Evolutionary conservation across 1,140 invertebrate genomes (phyloP), one percentile per base, ranked within the genome.

Genomic region (Trachymyrmex septentrionalis): DNA sequence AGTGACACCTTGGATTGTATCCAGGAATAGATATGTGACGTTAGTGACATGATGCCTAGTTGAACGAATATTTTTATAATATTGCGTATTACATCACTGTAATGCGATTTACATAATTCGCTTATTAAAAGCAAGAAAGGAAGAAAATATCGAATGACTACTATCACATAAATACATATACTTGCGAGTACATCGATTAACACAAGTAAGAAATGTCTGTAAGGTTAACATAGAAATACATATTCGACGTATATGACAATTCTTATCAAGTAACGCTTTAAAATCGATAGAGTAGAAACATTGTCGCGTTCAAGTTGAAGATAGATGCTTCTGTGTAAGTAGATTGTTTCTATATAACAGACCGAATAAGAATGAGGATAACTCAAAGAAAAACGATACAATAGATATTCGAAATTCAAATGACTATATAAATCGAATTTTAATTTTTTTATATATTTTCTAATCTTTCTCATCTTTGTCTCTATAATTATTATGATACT

Each of bases 401-500:
- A 12, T 57, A 44, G 38, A 44, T 44, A 24, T 57, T 73, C 9
- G 16, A 38, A 44, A 38, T 2, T 48, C 14, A 59, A 76, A 38
- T 44, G 14, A 10, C 38, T 75, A 34, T 3, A n/a, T 50, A 57
- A 53, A 30, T 5, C 12, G 12, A 48, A 76, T 76, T 76, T 19
- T 19, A 76, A 38, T n/a, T 64, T 6, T 27, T 44, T 24, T 53
- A 19, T 53, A 67, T n/a, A 27, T 16, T 78, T 30, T 34, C 4
- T 48, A 30, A 9, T 7, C 10, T 50, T 3, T 78, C 7, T 38
- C 7, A 14, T 14, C 6, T 61, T 24, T 63, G 24, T 24, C 57
- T 63, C 30, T 53, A 19, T n/a, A 67, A 27, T 61, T 16, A 63
- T 44, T 67, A 84, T 82, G 57, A 86, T 77, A 72, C 87, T 21